phyloP scores from a whole-genome alignment of 2,797 vertebrate genomes.

The Poecilia wingei region DNA sequence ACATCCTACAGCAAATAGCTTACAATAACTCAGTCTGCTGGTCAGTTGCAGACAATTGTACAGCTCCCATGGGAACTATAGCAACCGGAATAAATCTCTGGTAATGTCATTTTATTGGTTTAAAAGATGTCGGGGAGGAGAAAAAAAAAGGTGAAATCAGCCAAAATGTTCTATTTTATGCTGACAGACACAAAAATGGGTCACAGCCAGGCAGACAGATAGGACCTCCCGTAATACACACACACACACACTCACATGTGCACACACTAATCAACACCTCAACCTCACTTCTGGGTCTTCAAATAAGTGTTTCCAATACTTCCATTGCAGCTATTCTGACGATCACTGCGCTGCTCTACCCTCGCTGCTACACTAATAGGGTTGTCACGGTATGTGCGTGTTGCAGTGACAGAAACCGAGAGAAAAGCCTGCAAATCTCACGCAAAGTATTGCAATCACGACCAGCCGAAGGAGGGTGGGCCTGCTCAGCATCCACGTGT shows the following conservation, averaged over 20 bases:
- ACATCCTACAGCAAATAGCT: conserved; percentile 54
- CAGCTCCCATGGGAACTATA: conserved; percentile 1
- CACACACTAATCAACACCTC: conserved; percentile 46
- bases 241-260: background rate
- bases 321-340: conserved; percentile 16
- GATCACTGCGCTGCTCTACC: conserved; percentile 46
- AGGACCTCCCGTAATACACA: conserved; percentile 17
- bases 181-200: conserved; percentile 39
- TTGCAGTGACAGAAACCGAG: conserved; percentile 15
- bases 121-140: conserved; percentile 47
- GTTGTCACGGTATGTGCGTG: conserved; percentile 34
- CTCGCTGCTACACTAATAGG: conserved; percentile 57
- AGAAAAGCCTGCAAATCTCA: conserved; percentile 10
- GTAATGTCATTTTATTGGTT: conserved; percentile 41
- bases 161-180: conserved; percentile 40
- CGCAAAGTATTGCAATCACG: conserved; percentile 58
- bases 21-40: conserved; percentile 16
- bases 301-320: conserved; percentile 45
- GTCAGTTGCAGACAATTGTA: conserved; percentile 30
- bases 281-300: conserved; percentile 2
- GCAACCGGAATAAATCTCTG: conserved; percentile 26
- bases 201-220: conserved; percentile 14
- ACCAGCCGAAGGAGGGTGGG: conserved; percentile 30
- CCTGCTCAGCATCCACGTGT: background rate
- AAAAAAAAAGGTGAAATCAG: conserved; percentile 40